These are phyloP conservation scores for Agriopis aurantiaria DNA, from an alignment of 2,888 invertebrate genomes.

Conservation along the genomic window DNA sequence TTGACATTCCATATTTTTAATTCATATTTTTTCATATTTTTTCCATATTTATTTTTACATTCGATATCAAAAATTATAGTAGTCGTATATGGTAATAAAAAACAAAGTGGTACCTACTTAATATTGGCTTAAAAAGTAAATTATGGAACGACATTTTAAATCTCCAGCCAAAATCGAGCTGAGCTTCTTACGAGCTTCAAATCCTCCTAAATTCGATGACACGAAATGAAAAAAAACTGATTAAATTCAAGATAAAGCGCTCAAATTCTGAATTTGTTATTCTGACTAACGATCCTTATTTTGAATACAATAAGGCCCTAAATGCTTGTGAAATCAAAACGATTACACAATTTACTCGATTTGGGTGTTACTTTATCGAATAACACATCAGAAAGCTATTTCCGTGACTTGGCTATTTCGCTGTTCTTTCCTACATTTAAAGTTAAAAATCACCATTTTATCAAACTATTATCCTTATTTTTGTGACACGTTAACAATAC, in stretches of 20 bases:
- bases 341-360: slow-evolving; percentile 37
- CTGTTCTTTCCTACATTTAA: slow-evolving; percentile 11
- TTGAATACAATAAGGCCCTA: slow-evolving; percentile 18
- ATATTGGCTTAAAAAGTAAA: background rate
- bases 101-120: background rate
- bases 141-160: slow-evolving; percentile 47
- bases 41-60: too few species aligned
- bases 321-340: slow-evolving; percentile 12
- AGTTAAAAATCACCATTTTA: background rate
- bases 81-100: background rate
- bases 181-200: slow-evolving; percentile 62
- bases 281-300: slow-evolving; percentile 13
- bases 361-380: slow-evolving; percentile 47
- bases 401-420: slow-evolving; percentile 55
- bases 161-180: slow-evolving; percentile 59
- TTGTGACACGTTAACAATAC: slow-evolving; percentile 3
- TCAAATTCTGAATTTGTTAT: slow-evolving; percentile 22
- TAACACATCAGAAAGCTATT: slow-evolving; percentile 46
- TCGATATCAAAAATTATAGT: background rate
- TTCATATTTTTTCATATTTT: too few species aligned
- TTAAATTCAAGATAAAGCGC: slow-evolving; percentile 57
- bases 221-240: slow-evolving; percentile 59
- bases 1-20: too few species aligned
- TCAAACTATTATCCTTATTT: background rate
- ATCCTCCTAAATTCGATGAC: slow-evolving; percentile 58